A percentile compares a stretch with the other conserved stretches of the same genome.
phyloP scores from a whole-genome alignment of 2,888 invertebrate genomes.

The Cosmia pyralina region DNA sequence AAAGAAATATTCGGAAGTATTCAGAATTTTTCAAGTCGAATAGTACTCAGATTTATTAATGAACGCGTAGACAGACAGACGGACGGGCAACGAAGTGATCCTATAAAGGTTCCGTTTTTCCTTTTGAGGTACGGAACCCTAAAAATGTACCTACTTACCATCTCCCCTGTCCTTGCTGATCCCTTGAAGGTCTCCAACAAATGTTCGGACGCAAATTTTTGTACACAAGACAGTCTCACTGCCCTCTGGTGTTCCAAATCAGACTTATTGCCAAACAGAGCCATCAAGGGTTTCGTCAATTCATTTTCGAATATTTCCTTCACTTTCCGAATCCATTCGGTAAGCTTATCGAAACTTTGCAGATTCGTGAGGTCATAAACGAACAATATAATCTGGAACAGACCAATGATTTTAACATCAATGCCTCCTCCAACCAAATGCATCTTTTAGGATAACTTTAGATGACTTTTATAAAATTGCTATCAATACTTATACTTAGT shows the following conservation, averaged over 20 bases:
- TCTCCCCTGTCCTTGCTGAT: slow-evolving; percentile 94
- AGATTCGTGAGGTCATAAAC: slow-evolving; percentile 96
- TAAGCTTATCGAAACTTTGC: slow-evolving; percentile 94
- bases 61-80: no score
- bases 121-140: no score
- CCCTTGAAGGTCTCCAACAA: slow-evolving; percentile 91
- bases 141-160: slow-evolving; percentile 86
- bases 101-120: no score
- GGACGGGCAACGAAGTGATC: no score
- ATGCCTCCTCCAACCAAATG: neutral
- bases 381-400: slow-evolving; percentile 92
- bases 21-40: no score
- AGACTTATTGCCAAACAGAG: slow-evolving; percentile 93
- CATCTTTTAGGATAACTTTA: neutral
- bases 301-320: slow-evolving; percentile 83
- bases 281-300: slow-evolving; percentile 89
- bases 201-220: slow-evolving; percentile 91
- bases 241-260: slow-evolving; percentile 94
- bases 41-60: no score
- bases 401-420: slow-evolving; percentile 3
- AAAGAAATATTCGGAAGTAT: no score
- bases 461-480: neutral
- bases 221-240: slow-evolving; percentile 91
- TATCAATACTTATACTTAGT: neutral
- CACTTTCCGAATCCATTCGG: slow-evolving; percentile 92